phyloP scores from a whole-genome alignment of 2,113 vertebrate species.

The Zosterops japonicus region DNA sequence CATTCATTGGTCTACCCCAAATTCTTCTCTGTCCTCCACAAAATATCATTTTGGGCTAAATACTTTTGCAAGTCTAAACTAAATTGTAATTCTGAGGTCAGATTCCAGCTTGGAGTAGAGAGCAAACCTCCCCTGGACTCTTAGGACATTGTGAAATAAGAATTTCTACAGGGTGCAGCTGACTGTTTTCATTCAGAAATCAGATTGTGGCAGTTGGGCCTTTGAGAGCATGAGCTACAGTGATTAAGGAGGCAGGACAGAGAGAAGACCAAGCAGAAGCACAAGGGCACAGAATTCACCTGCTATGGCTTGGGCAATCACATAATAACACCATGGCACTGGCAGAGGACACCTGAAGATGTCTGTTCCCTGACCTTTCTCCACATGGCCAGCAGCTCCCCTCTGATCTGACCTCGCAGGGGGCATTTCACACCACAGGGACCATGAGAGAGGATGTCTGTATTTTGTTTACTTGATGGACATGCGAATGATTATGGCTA shows the following conservation, averaged over 20 bases:
- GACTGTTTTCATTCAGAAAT: not conserved
- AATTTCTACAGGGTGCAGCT: not conserved
- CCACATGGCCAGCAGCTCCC: not conserved
- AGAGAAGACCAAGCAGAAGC: not conserved
- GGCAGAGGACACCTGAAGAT: not conserved
- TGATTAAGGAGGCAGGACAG: not conserved
- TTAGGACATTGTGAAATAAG: not conserved
- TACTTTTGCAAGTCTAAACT: not conserved
- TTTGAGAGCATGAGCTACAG: not conserved
- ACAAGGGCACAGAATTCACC: not conserved
- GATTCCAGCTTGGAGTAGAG: not conserved
- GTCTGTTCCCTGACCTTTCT: not conserved
- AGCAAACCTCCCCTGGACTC: not conserved
- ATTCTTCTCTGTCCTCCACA: not conserved
- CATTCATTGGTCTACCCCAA: not conserved
- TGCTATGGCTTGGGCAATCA: not conserved
- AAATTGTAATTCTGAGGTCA: not conserved
- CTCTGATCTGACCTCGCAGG: not conserved
- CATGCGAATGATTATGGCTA: not conserved
- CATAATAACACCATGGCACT: accelerated
- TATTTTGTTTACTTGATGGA: not conserved
- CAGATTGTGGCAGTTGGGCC: not conserved
- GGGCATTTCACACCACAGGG: not conserved
- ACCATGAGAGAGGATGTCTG: not conserved
- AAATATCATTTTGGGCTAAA: not conserved